Base-by-base conservation (phyloP, 2,113 vertebrate genomes). In the Thalassarche chlororhynchos region DNA sequence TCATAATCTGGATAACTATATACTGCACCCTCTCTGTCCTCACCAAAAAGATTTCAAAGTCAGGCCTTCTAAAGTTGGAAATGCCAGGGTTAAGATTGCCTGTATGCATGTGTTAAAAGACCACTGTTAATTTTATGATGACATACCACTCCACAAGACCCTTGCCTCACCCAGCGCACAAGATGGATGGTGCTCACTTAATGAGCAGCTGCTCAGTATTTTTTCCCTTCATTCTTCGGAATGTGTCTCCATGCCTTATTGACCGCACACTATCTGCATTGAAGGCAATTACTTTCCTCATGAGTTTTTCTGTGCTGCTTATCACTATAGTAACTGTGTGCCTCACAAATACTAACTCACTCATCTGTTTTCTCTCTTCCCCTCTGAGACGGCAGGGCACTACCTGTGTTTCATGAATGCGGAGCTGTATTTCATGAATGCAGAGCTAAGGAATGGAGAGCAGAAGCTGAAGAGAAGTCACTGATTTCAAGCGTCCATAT, bases 251-350 rank as follows among this genome's bases (percentile, higher is more conserved):
- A 5, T 79, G 91, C 77, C 64, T 93, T 96, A 89, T 69, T 92
- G 89, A n/a, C 86, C 96, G 81, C 52, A 49, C 20, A 42, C 70
- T 57, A 32, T 89, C 89, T 15, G 4, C 2, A 2, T 46, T 69
- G 80, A 93, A 92, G 52, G 81, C 84, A 95, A 89, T 95, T 95
- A 94, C 86, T 89, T 95, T 69, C 84, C 92, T 95, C 65, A 8
- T 68, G 91, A 93, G 83, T 87, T 91, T 87, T 95, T 49, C 77
- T 65, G 80, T 82, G 68, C 68, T 76, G 84, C 89, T 87, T 71
- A 96, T 95, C 26, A 24, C 94, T 96, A 96, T 96, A 97, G 95
- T 97, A 95, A 95, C 96, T 93, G 92, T n/a, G 58, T 72, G 83
- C 90, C 94, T 93, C 75, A 46, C 87, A 92, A 88, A 81, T 61